Evolutionary conservation across 2,888 invertebrate genomes (phyloP), one percentile per base, ranked within the genome.

Genomic region (Leptogaster cylindrica): DNA sequence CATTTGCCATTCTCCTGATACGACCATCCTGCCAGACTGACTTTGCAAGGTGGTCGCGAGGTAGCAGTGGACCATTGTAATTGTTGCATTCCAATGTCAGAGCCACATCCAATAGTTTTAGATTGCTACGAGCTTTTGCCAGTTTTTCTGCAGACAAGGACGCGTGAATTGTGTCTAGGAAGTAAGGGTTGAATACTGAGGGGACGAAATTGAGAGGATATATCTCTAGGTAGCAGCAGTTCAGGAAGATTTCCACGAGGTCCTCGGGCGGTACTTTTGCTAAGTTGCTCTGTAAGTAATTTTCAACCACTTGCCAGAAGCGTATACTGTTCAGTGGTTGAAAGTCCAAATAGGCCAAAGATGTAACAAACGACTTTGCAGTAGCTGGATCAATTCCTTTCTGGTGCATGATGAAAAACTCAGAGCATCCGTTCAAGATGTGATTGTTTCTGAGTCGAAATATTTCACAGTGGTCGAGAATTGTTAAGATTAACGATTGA

Each of bases 61-160:
- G 85, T 25, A 88, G 73, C 64, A 86, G 75, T 3, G 87, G 87
- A 3, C 87, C 86, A 14, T 75, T 73, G 74, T 88, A 88, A 23
- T 82, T 78, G n/a, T 79, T 74, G 74, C 85, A 86, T 75, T 89
- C 89, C 46, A 90, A 75, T 8, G 85, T 84, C 79, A 90, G 82
- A 3, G 87, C 84, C 27, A 85, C 84, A 72, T 89, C 89, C 66
- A 89, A 82, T 33, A 89, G 76, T 75, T 85, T 83, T 39, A 89
- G 78, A 74, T 86, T 86, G 66, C 75, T 75, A 66, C 84, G 82
- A 65, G 83, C 85, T 68, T 76, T 75, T 68, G 83, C 82, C 65
- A 83, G 73, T 5, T 77, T 74, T 16, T 78, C 79, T 8, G 80
- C 76, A 72, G 83, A 80, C 69, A 76, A 75, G 7, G 74, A 74